phyloP scores from a whole-genome alignment of 2,888 invertebrate genomes.

The Toxonevra muliebris region DNA sequence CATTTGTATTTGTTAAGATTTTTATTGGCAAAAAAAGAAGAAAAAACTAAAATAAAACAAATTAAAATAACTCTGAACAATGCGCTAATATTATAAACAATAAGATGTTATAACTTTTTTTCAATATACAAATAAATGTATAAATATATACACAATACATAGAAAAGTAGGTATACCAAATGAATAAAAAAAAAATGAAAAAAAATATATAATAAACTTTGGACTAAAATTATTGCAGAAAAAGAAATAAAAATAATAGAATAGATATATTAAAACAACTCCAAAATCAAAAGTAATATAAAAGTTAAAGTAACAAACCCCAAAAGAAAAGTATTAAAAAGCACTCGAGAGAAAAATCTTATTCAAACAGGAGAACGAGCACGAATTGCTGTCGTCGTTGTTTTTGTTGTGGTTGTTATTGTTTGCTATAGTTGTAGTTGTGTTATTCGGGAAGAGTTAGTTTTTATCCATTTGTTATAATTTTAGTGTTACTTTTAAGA shows the following conservation, averaged over 20 bases:
- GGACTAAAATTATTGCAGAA: constrained; percentile 1
- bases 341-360: too few species aligned
- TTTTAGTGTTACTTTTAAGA: too few species aligned
- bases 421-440: constrained; percentile 4
- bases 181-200: too few species aligned
- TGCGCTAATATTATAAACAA: constrained; percentile 28
- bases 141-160: constrained; percentile 39
- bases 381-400: constrained; percentile 18
- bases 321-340: too few species aligned
- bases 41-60: constrained; percentile 26
- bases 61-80: constrained; percentile 32
- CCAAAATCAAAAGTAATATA: background rate
- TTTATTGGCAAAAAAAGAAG: constrained; percentile 9
- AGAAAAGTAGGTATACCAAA: constrained; percentile 24
- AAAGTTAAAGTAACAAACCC: too few species aligned
- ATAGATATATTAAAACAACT: constrained; percentile 1
- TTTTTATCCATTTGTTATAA: too few species aligned
- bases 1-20: background rate
- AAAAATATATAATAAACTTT: background rate
- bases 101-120: constrained; percentile 32
- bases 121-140: constrained; percentile 21
- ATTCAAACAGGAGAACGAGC: too few species aligned
- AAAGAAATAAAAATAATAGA: background rate
- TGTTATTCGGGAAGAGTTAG: too few species aligned
- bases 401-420: constrained; percentile 16